phyloP scores from a whole-genome alignment of 1,140 invertebrate species.

The Globodera rostochiensis region DNA sequence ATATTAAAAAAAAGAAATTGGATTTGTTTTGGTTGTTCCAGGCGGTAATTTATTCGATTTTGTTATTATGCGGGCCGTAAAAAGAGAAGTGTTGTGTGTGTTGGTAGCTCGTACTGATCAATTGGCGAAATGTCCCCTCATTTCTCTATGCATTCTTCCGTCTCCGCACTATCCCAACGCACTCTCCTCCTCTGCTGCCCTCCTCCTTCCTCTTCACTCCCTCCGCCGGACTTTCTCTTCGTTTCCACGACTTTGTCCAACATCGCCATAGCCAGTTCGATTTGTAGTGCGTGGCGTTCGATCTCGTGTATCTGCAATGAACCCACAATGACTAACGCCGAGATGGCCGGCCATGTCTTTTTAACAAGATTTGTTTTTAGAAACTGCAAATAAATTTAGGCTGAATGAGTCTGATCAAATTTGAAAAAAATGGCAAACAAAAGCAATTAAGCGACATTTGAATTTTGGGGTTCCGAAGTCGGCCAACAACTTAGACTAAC shows the following conservation, averaged over 20 bases:
- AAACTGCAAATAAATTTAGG: too few species aligned
- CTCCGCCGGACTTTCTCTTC: not conserved
- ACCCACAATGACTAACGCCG: too few species aligned
- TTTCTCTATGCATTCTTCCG: not conserved
- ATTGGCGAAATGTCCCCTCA: too few species aligned
- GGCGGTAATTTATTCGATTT: not conserved
- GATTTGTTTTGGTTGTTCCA: not conserved
- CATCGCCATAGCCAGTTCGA: conserved; percentile 29
- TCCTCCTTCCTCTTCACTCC: not conserved
- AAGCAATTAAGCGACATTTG: too few species aligned
- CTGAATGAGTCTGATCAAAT: too few species aligned
- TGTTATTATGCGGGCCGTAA: not conserved
- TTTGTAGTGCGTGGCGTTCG: conserved; percentile 32
- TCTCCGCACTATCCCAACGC: not conserved
- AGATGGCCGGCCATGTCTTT: too few species aligned
- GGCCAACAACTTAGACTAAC: too few species aligned
- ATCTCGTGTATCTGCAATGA: conserved; percentile 12
- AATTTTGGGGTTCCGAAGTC: too few species aligned
- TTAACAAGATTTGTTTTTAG: too few species aligned
- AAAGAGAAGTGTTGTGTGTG: not conserved
- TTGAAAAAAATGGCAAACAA: too few species aligned
- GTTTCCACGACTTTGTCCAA: conserved; percentile 21
- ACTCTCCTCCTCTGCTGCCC: not conserved
- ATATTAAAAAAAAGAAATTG: too few species aligned
- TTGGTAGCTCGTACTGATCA: not conserved